A percentile compares a stretch with the other conserved stretches of the same genome.
phyloP scores from a whole-genome alignment of 2,113 vertebrate species.

The Chlamydotis undulata region DNA sequence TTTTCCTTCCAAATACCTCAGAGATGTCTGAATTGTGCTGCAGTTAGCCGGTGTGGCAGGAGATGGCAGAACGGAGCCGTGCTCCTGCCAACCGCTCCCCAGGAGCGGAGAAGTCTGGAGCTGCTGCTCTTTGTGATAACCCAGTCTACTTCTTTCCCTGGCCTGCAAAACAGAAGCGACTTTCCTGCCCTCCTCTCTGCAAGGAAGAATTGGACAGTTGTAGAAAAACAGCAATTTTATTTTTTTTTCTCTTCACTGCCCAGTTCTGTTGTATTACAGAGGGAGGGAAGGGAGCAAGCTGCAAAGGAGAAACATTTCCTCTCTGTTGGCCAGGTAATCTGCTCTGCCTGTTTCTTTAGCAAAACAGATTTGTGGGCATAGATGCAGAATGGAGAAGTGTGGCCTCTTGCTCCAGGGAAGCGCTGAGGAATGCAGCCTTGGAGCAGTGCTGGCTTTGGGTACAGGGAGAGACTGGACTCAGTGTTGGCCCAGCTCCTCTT shows the following conservation, averaged over 20 bases:
- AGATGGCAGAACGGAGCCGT: conserved; percentile 52
- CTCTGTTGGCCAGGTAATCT: background rate
- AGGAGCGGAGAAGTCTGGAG: background rate
- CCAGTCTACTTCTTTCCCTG: background rate
- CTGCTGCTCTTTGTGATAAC: background rate
- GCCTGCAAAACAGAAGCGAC: background rate
- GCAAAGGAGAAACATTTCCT: background rate
- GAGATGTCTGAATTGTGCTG: background rate
- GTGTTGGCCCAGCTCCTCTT: background rate
- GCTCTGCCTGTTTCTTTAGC: background rate
- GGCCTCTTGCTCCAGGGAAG: background rate
- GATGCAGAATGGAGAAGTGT: background rate
- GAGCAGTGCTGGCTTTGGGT: background rate
- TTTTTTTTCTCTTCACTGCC: background rate
- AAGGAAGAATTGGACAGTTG: background rate
- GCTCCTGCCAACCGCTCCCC: rapidly evolving
- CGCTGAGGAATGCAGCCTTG: background rate
- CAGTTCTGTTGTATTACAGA: rapidly evolving
- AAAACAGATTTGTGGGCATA: background rate
- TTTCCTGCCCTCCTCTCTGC: background rate
- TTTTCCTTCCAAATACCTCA: rapidly evolving
- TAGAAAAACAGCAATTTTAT: background rate
- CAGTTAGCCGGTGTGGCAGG: background rate
- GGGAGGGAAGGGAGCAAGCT: background rate
- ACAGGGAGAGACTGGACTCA: background rate